Evolutionary conservation across 2,797 vertebrate genomes (phyloP), one percentile per base, ranked within the genome.

Genomic region (Eulemur albifrons): DNA sequence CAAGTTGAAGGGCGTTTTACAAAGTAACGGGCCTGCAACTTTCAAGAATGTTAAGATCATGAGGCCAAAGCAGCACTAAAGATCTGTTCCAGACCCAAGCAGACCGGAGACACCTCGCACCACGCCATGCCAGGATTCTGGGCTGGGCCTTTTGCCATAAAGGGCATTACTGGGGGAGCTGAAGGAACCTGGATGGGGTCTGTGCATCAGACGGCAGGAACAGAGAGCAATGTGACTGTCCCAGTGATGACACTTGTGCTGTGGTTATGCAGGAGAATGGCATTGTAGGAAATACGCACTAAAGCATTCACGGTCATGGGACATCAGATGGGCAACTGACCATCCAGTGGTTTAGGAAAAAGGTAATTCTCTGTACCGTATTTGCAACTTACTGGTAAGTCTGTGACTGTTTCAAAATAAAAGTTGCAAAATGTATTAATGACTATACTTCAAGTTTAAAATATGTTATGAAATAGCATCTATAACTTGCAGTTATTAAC

Each of bases 231-330:
- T 0, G 32, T 0, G 48, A 6, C 69, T 7, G 4, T 50, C 70
- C n/a, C 1, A 1, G 20, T 7, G 1, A 14, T 4, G 21, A 32
- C 6, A 8, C 27, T 0, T 30, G 5, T 4, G 0, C 13, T 7
- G 3, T 0, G 11, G 27, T 7, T 63, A 20, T 7, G 1, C 0
- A 25, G 38, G 40, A 45, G 7, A 43, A 73, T 0, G 7, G 45
- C 0, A n/a, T 0, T 18, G 30, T 1, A 30, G 67, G 27, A 59
- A 81, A 50, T 1, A 17, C 3, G 7, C 8, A 27, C 21, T 0
- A 30, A 59, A 15, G n/a, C 45, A 21, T 14, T 20, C 8, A 25
- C 4, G 48, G 25, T n/a, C 2, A 40, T 0, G 9, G 20, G 3
- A 2, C 15, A 59, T 20, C 10, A 2, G 14, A 9, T 1, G 45